These are phyloP conservation scores for Catocala nupta DNA, from an alignment of 2,888 invertebrate genomes.

Conservation along the genomic window DNA sequence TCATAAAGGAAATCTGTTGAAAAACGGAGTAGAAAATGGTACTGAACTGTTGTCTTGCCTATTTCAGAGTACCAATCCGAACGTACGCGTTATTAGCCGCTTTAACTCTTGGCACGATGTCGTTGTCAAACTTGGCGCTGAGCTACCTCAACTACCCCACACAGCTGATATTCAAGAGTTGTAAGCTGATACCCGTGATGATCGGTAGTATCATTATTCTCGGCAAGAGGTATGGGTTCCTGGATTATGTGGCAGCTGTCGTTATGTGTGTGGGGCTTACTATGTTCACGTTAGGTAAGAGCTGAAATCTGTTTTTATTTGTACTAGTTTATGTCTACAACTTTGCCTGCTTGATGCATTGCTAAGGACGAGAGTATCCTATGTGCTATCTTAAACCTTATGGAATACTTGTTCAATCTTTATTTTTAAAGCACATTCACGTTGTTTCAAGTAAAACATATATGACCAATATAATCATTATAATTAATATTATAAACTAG, in stretches of 20 bases:
- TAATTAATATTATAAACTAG: no score
- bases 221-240: constrained; percentile 93
- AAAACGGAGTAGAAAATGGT: no score
- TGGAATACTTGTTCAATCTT: no score
- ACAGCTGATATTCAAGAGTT: constrained; percentile 98
- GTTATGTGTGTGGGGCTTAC: constrained; percentile 96
- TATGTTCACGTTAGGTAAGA: constrained; percentile 95
- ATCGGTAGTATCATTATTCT: constrained; percentile 97
- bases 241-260: constrained; percentile 94
- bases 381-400: no score
- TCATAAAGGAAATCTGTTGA: no score
- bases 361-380: no score
- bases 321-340: no score
- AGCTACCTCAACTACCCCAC: constrained; percentile 99
- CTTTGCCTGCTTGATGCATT: no score
- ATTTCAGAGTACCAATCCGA: constrained; percentile 92
- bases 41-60: no score
- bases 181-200: constrained; percentile 98
- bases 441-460: no score
- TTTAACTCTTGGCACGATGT: constrained; percentile 97
- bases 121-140: constrained; percentile 97
- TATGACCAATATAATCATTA: no score
- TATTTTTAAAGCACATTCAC: no score
- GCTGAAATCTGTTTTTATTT: background rate
- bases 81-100: constrained; percentile 94